Evolutionary conservation across 2,113 vertebrate genomes (phyloP), one percentile per base, ranked within the genome.

Genomic region (Hippoglossus stenolepis): DNA sequence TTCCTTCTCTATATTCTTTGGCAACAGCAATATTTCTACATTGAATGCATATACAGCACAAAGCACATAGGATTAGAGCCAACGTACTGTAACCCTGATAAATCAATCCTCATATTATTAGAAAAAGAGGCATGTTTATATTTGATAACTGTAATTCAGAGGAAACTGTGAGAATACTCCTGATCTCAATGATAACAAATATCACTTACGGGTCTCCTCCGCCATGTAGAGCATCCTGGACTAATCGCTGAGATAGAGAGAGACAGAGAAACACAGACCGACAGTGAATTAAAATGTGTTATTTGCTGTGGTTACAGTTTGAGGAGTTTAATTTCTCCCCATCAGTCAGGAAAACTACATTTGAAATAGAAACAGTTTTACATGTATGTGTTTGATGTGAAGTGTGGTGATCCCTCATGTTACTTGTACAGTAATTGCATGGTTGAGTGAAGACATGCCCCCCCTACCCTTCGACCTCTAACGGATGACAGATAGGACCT

Each of bases 201-300:
- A 38, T 60, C 5, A 99, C 98, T 98, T 96, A 99, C 98, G 96
- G 97, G 87, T 99, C 97, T 94, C 98, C 97, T 88, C 96, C 95
- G 89, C 95, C 80, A 23, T 97, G 97, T 78, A 96, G 96, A 21
- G 96, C 95, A 87, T 98, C 97, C 89, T 98, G 97, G 87, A 96
- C 94, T 89, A 97, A 95, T 78, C 96, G 95, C 95, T 98, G 96
- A 92, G 47, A 90, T 60, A 54, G 20, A 93, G 28, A 77, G 38
- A 69, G 14, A 31, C 14, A 78, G 20, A 77, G 43, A 80, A 31
- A 54, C 21, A 51, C 24, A 73, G 3, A 71, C 18, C 70, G 9
- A 66, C 2, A 73, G 17, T 49, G 24, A 86, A 54, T 75, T 11
- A 53, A 72, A 58, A 73, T 61, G 14, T 65, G 40, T 7, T 5